Conservation (phyloP, 1,140 invertebrate genomes). For the Sarcophaga bullata region DNA sequence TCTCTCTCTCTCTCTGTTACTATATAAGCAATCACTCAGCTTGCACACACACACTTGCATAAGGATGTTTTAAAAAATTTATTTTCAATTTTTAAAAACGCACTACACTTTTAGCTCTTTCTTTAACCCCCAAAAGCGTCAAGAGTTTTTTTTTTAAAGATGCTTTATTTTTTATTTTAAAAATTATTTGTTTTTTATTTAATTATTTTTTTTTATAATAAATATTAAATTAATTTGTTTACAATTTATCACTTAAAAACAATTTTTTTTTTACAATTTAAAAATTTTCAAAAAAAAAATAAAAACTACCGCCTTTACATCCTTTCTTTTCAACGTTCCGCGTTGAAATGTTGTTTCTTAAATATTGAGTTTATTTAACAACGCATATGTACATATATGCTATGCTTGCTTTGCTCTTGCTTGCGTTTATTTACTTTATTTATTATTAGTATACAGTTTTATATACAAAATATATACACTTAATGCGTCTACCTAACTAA, state of each 20-base stretch:
- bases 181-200: neutral
- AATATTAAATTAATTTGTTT: neutral
- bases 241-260: neutral
- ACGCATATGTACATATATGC: neutral
- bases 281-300: neutral
- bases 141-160: too few species aligned
- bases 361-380: neutral
- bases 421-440: neutral
- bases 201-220: neutral
- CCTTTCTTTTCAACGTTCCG: slow-evolving; percentile 30
- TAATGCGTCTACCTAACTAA: slow-evolving; percentile 3
- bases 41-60: neutral
- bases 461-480: neutral
- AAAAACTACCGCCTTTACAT: neutral
- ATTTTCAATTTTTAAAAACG: neutral
- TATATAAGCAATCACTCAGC: neutral
- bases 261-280: slow-evolving; percentile 13
- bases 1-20: neutral
- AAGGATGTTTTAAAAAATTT: neutral
- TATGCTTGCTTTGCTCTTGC: neutral
- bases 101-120: too few species aligned
- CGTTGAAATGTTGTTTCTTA: slow-evolving; percentile 32
- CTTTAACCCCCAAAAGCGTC: too few species aligned
- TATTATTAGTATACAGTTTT: too few species aligned
- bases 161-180: too few species aligned